Evolutionary conservation across 2,888 invertebrate genomes (phyloP), one percentile per base, ranked within the genome.

Genomic region (Perizoma flavofasciatum): DNA sequence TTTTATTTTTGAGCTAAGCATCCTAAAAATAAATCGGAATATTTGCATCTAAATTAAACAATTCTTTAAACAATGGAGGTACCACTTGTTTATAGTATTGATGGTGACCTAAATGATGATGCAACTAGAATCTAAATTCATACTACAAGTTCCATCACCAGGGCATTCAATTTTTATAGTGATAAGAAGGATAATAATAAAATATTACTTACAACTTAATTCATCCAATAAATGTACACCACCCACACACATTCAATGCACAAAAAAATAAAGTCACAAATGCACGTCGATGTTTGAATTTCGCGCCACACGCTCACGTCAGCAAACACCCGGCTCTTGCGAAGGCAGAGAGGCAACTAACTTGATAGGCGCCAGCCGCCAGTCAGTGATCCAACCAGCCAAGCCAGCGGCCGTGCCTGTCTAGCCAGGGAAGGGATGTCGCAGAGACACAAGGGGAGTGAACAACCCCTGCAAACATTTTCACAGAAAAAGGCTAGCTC

Each of bases 401-500:
- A 22, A 2, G 1, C 22, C 22, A 22, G 22, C 22, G 10, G 71
- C 67, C 71, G 53, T 54, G 72, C 65, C 70, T 78, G 89, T 88
- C 89, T 89, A 89, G 89, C 88, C 89, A 81, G 80, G 82, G 81
- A 70, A 57, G 72, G 68, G 73, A 65, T 67, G 74, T 68, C 22
- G 22, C 22, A 77, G 74, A 74, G 74, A 64, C 60, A 53, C 62
- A 61, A 60, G 64, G 78, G 79, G 79, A 74, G 71, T 82, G 82
- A 75, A 83, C 66, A 64, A 68, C 68, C 70, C 68, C 62, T 59
- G 55, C 58, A 48, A 81, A 78, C 83, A 78, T 81, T 85, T 82
- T 77, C 81, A 78, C 79, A 81, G 80, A 78, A 81, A 72, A 79
- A 78, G 77, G 72, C 77, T 78, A 78, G 77, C 80, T 81, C 77